Base-by-base conservation (phyloP, 2,888 invertebrate species). In the Thereva nobilitata region DNA sequence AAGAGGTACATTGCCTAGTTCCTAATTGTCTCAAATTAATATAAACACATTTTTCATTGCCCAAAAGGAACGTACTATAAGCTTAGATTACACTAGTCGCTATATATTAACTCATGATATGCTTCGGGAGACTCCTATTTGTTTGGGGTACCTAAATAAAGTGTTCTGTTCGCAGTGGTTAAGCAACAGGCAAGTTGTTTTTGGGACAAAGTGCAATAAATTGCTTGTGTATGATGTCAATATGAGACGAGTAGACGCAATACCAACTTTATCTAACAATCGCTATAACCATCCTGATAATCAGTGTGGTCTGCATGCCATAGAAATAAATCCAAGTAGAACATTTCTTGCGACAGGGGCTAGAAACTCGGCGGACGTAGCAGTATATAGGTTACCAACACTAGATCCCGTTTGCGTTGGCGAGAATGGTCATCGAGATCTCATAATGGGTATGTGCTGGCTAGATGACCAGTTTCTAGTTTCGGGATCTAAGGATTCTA, bases 191-290 rank as follows among this genome's bases (percentile, higher is more conserved):
- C 95, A 96, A 83, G 92, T 97, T 67, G 94, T 96, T 34, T 95
- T 96, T 80, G 97, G 97, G 64, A 97, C 97, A 59, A 97, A 97
- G 81, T 97, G 97, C 82, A 97, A 97, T 83, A 95, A 95, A 87
- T 81, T 97, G 71, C 91, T 95, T 86, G 95, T 97, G 41, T 91
- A 95, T 80, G 95, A 97, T 81, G 92, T 95, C 9, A 87, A 89
- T 38, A 93, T 92, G 44, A 89, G 92, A 64, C 87, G 92, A 66
- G 84, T 94, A 76, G 93, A 93, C 78, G 90, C 92, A 71, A 96
- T 97, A 78, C 96, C 96, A 8, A 93, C 93, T 1, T 83, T 95
- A 67, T 84, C 90, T 70, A 90, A 89, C 71, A 83, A 84, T 78
- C 77, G 80, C 52, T 74, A 75, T 37, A 83, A 86, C 75, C 84